phyloP scores from a whole-genome alignment of 2,888 invertebrate species.

The Strigamia maritima region DNA sequence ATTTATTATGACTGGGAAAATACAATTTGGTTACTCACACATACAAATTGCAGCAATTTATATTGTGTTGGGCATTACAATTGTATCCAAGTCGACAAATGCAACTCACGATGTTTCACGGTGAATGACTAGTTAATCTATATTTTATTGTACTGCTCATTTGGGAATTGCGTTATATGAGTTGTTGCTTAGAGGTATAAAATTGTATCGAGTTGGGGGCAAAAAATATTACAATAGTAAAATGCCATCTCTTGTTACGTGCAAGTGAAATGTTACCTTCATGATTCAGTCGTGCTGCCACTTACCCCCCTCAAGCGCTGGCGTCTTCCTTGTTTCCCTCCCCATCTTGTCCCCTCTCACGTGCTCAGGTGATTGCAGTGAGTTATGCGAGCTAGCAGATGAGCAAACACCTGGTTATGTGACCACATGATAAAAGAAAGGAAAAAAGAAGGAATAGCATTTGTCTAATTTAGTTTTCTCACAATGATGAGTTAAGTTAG shows the following conservation, averaged over 20 bases:
- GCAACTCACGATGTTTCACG: no score
- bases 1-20: no score
- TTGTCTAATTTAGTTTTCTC: neutral
- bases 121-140: neutral
- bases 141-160: neutral
- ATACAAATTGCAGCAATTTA: no score
- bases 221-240: neutral
- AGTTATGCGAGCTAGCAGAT: neutral
- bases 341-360: slow-evolving; percentile 1
- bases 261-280: slow-evolving; percentile 4
- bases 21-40: no score
- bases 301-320: neutral
- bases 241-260: neutral
- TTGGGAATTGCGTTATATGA: neutral
- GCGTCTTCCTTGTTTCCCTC: neutral
- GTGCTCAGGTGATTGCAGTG: neutral
- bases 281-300: neutral
- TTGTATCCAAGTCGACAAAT: no score
- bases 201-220: neutral
- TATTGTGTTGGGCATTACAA: no score
- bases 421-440: neutral
- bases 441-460: neutral
- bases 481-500: neutral
- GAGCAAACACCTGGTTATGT: neutral
- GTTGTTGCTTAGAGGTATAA: neutral